Percentiles rank a stretch among this genome's conserved stretches.
Evolutionary conservation across 2,797 vertebrate genomes (phyloP).

Genomic region (Hippoglossus hippoglossus): DNA sequence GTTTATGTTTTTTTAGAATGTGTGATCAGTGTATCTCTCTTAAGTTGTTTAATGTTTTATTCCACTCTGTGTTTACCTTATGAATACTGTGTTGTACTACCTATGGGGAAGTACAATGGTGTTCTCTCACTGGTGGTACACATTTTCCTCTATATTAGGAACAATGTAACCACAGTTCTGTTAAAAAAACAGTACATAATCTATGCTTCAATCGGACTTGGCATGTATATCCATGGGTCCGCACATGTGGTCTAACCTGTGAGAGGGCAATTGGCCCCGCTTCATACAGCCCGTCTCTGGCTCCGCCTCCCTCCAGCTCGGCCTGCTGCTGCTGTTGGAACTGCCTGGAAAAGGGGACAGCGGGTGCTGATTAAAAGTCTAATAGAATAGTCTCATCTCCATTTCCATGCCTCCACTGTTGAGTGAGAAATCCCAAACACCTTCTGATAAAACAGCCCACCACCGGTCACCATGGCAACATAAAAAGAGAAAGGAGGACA

Average conservation of each 20-base stretch:
- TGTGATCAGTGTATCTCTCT: too few species aligned
- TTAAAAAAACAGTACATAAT: too few species aligned
- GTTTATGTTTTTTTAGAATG: too few species aligned
- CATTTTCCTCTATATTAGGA: background rate
- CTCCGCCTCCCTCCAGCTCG: slow-evolving; percentile 88
- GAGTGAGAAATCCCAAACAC: slow-evolving; percentile 61
- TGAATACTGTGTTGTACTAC: background rate
- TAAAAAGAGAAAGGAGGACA: slow-evolving; percentile 37
- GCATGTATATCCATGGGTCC: background rate
- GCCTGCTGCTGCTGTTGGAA: slow-evolving; percentile 90
- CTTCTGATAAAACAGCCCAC: slow-evolving; percentile 65
- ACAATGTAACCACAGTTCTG: background rate
- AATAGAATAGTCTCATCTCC: slow-evolving; percentile 34
- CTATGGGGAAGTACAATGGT: background rate
- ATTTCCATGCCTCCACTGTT: slow-evolving; percentile 33
- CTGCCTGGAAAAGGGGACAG: slow-evolving; percentile 81
- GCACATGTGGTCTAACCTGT: slow-evolving; percentile 70
- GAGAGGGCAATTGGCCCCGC: slow-evolving; percentile 72
- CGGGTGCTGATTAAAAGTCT: background rate
- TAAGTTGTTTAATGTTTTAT: too few species aligned
- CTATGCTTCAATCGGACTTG: too few species aligned
- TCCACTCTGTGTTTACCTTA: background rate
- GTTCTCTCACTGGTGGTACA: background rate
- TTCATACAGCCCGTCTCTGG: slow-evolving; percentile 87
- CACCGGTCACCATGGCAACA: slow-evolving; percentile 77